Percentiles rank a stretch among this genome's conserved stretches.
Conservation (phyloP, 1,140 invertebrate species). For the Dinoponera quadriceps region DNA sequence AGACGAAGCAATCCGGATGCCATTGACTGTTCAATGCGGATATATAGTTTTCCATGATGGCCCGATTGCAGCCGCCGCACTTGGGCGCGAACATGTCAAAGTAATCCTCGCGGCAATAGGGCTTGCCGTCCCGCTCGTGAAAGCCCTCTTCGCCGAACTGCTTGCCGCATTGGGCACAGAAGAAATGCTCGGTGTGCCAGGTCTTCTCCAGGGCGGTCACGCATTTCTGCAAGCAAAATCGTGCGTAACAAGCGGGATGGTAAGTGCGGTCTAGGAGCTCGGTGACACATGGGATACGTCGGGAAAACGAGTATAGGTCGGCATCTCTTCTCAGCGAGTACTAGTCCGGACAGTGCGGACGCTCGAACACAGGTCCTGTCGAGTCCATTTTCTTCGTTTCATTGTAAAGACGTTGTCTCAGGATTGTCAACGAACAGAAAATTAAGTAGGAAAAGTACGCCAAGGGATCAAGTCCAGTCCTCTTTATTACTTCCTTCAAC, state of each 20-base stretch:
- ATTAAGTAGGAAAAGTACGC: background rate
- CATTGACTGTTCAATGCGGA: conserved; percentile 98
- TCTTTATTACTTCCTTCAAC: conserved; percentile 24
- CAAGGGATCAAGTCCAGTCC: background rate
- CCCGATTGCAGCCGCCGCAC: conserved; percentile 97
- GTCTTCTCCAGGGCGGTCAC: conserved; percentile 99
- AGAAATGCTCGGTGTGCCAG: conserved; percentile 99
- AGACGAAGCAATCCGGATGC: conserved; percentile 99
- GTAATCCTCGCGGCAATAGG: conserved; percentile 98
- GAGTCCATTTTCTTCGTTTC: background rate
- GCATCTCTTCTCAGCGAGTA: background rate
- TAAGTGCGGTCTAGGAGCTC: too few species aligned
- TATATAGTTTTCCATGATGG: conserved; percentile 99
- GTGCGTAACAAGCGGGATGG: too few species aligned
- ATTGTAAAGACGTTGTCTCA: background rate
- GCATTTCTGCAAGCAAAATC: conserved; percentile 93
- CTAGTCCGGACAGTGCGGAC: too few species aligned
- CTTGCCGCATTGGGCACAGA: conserved; percentile 98
- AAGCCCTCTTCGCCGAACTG: conserved; percentile 99
- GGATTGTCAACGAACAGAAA: background rate
- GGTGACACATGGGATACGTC: background rate
- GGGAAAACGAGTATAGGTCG: conserved; percentile 6
- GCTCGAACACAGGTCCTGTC: too few species aligned
- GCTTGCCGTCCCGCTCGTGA: conserved; percentile 97
- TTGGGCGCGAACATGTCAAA: conserved; percentile 99